These are phyloP conservation scores for Rhineura floridana DNA, from an alignment of 2,113 vertebrate genomes.

Conservation along the genomic window DNA sequence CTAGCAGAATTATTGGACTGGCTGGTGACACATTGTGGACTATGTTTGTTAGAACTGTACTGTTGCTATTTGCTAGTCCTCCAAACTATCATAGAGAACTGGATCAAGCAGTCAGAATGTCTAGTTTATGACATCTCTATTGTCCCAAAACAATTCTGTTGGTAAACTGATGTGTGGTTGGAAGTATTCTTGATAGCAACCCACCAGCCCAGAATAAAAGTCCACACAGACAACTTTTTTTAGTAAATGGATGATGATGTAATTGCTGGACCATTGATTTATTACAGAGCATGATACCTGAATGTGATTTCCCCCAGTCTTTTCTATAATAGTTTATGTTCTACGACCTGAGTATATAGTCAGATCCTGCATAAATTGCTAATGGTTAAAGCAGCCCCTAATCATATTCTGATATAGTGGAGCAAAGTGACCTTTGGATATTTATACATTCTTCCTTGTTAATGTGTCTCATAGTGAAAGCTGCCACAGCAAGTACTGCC, in stretches of 20 bases:
- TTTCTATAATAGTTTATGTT: background rate
- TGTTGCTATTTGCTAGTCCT: background rate
- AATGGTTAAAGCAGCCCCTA: background rate
- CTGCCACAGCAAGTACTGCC: constrained; percentile 59
- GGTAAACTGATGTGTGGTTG: background rate
- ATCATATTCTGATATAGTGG: constrained; percentile 24
- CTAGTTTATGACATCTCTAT: background rate
- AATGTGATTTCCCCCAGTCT: background rate
- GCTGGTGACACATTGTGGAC: background rate
- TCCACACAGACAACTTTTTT: too few relatives aligned
- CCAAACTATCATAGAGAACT: background rate
- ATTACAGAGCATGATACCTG: background rate
- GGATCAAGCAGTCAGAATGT: background rate
- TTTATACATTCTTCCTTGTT: constrained; percentile 85
- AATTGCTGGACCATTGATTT: background rate
- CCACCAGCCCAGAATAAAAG: background rate
- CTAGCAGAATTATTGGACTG: too few relatives aligned
- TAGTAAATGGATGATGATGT: background rate
- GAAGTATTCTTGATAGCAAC: background rate
- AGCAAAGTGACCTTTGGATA: constrained; percentile 52
- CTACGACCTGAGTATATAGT: background rate
- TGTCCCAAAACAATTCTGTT: background rate
- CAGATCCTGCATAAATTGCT: background rate
- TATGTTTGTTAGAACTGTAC: background rate
- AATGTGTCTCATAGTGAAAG: constrained; percentile 78